Base-by-base conservation (phyloP, 1,140 invertebrate species). In the Neuroterus valhalla region DNA sequence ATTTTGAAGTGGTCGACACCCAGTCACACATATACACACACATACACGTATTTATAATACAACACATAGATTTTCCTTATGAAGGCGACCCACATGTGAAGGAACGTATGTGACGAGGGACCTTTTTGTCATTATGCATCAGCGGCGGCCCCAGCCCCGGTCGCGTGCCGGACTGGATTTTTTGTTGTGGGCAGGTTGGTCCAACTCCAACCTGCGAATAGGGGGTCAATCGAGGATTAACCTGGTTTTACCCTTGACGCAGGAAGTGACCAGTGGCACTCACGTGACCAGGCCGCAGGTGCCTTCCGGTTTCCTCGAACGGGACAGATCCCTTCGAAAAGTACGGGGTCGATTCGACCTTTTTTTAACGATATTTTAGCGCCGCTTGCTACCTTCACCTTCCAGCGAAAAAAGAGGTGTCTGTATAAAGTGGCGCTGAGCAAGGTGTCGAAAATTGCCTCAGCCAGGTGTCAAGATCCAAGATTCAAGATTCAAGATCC, bases 11-110 rank as follows among this genome's bases (percentile, higher is more conserved):
- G 31, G 11, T 31, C 14, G n/a, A 26, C 21, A 23, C 69, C 14
- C 10, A 4, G 2, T 14, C 23, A 21, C 26, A 62, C 23, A 5
- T 23, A 23, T 26, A 8, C 19, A 19, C 48, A 42, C 69, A 70
- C 23, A 72, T 6, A 10, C 5, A 68, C 5, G 5, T n/a, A n/a
- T n/a, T n/a, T n/a, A n/a, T n/a, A 76, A 76, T 70, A 74, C 66
- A 50, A 55, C 19, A 68, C 46, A 38, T 67, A 31, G 17, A 11
- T 66, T n/a, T 38, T 38, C 6, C 6, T 5, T 38, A 38, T 23
- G 66, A 66, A 74, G 31, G 72, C 55, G 26, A 46, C 26, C 46
- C 74, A 71, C 75, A 75, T 48, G 71, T 78, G 77, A 70, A 71
- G 38, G 48, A 70, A 71, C 50, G 48, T 62, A 55, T 71, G 77